A percentile compares a stretch with the other conserved stretches of the same genome.
These are phyloP conservation scores for Hippolais icterina DNA, from an alignment of 2,113 vertebrate species.

Conservation along the genomic window DNA sequence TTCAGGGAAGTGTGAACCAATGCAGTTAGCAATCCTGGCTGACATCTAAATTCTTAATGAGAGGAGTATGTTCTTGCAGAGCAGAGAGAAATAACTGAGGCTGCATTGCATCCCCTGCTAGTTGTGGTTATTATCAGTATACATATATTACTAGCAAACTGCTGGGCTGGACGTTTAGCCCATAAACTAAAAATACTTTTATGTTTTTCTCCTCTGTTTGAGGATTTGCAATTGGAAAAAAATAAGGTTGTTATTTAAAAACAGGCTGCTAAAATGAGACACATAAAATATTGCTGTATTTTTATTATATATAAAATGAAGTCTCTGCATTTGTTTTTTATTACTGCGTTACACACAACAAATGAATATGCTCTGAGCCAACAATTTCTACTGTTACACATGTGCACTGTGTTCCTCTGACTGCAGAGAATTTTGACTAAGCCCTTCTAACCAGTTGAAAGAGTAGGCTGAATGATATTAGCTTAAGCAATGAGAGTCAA, in stretches of 20 bases:
- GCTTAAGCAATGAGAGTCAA: conserved; percentile 60
- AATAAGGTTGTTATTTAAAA: conserved; percentile 61
- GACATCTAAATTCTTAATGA: conserved; percentile 33
- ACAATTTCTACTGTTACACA: conserved; percentile 66
- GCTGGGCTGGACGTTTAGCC: conserved; percentile 51
- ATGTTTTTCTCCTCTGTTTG: conserved; percentile 51
- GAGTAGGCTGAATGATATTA: conserved; percentile 54
- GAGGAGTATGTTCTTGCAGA: conserved; percentile 21
- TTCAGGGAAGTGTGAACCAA: conserved; percentile 10
- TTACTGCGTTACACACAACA: conserved; percentile 66
- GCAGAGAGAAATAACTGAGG: conserved; percentile 23
- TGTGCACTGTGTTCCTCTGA: conserved; percentile 40
- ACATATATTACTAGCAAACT: conserved; percentile 45
- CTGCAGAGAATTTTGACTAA: conserved; percentile 36
- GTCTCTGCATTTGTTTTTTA: conserved; percentile 66
- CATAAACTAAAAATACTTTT: conserved; percentile 60
- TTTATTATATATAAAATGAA: conserved; percentile 64
- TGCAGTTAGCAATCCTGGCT: conserved; percentile 21
- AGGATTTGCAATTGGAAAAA: conserved; percentile 50
- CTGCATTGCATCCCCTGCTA: conserved; percentile 46
- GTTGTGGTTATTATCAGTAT: conserved; percentile 55
- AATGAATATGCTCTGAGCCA: conserved; percentile 57
- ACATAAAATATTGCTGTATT: conserved; percentile 66
- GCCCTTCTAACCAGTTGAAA: conserved; percentile 41
- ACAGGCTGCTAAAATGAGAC: conserved; percentile 68